Evolutionary conservation across 2,888 invertebrate genomes (phyloP), one percentile per base, ranked within the genome.

Genomic region (Julus scanicus): DNA sequence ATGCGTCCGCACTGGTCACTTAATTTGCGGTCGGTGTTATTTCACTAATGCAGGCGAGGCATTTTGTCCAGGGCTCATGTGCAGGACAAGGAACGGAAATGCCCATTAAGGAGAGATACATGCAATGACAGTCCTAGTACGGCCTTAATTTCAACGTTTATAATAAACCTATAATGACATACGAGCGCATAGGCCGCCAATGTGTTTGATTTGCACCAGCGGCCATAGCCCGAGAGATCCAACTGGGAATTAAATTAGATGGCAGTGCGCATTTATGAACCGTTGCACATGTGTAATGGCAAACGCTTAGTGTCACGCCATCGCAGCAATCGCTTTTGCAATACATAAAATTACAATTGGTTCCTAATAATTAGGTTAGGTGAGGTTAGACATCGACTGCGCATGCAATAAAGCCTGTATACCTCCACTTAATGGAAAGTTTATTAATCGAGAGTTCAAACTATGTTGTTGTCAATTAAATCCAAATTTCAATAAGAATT

Each of bases 1-100:
- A 57, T 57, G 57, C 57, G 57, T 57, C 57, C 57, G n/a, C 57
- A n/a, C 57, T 57, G 57, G 57, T 57, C 57, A 57, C 57, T 57
- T 57, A 57, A 57, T 57, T 57, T 57, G 57, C n/a, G 57, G 57
- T 57, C 57, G n/a, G 57, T 57, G 57, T 8, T 57, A 57, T 57
- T 57, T 57, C 57, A 57, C 57, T 57, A 57, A 57, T n/a, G 57
- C 57, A 13, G n/a, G 57, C 57, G 57, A 57, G 57, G 57, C 57
- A 57, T n/a, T 57, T 17, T 57, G 57, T 57, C n/a, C 17, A 29
- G 57, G n/a, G 57, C 57, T 57, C 57, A 57, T 57, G 57, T 17
- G 57, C 57, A 57, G n/a, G n/a, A 57, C 57, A 57, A n/a, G 57
- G n/a, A n/a, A 57, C 57, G 57, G 57, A 57, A 57, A 57, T 57